These are phyloP conservation scores for Harpagoxenus sublaevis DNA, from an alignment of 2,888 invertebrate species.

Conservation along the genomic window DNA sequence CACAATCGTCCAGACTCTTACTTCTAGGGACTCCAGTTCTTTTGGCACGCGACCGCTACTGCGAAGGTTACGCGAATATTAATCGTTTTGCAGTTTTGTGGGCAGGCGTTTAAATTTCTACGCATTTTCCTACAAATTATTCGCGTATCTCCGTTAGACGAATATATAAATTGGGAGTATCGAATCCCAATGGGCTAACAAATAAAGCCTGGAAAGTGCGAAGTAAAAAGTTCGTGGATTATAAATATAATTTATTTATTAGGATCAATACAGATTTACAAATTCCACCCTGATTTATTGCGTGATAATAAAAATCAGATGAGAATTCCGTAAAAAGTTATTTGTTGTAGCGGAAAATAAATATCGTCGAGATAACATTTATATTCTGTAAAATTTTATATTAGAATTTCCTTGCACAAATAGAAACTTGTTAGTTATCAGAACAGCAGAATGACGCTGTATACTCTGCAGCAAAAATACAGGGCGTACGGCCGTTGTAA, in stretches of 20 bases:
- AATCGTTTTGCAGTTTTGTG: not conserved
- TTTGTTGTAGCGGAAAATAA: not conserved
- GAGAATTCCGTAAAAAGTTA: not conserved
- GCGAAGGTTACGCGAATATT: not conserved
- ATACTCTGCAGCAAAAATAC: constrained; percentile 16
- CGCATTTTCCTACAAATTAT: not conserved
- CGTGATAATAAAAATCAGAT: not conserved
- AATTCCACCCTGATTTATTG: not conserved
- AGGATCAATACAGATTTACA: not conserved
- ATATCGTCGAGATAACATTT: not conserved
- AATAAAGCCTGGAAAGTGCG: not conserved
- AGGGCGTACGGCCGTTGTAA: constrained; percentile 5
- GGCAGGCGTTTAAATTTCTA: not conserved
- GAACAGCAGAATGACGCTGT: constrained; percentile 19
- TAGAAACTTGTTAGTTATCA: constrained; percentile 18
- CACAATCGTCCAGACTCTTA: no score
- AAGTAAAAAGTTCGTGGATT: not conserved
- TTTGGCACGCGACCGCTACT: not conserved
- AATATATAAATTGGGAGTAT: not conserved
- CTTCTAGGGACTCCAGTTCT: not conserved
- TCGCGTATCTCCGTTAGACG: not conserved
- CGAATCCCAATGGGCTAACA: not conserved
- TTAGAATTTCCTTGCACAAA: constrained; percentile 32
- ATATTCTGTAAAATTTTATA: not conserved
- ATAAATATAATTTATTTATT: constrained; percentile 25